These are phyloP conservation scores for Coleophora deauratella DNA, from an alignment of 2,888 invertebrate genomes.

Conservation along the genomic window DNA sequence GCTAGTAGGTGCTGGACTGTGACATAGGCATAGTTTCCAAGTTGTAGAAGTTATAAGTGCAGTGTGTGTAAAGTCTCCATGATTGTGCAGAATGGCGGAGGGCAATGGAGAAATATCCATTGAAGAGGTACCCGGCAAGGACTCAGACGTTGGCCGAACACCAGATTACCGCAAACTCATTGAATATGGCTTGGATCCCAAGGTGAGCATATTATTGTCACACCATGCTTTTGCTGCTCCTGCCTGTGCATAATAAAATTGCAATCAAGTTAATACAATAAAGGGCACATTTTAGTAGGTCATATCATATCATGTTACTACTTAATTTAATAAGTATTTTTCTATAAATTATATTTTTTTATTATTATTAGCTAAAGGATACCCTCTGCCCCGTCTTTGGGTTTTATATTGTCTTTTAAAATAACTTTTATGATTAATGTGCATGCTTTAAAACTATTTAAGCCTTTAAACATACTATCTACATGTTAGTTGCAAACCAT, in stretches of 20 bases:
- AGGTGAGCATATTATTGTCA: constrained; percentile 67
- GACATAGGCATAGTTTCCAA: not conserved
- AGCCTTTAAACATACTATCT: too few species aligned
- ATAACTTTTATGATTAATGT: too few species aligned
- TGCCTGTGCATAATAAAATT: not conserved
- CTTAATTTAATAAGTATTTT: too few species aligned
- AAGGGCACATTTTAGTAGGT: too few species aligned
- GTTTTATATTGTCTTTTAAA: too few species aligned
- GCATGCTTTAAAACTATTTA: too few species aligned
- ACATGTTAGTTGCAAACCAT: not conserved
- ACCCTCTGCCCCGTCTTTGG: too few species aligned
- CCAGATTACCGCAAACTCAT: constrained; percentile 96
- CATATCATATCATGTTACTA: too few species aligned
- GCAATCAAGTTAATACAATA: not conserved
- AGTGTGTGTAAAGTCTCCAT: constrained; percentile 53
- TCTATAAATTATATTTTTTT: too few species aligned
- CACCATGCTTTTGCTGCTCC: not conserved
- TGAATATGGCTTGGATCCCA: constrained; percentile 96
- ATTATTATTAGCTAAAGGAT: too few species aligned
- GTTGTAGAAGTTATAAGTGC: constrained; percentile 30
- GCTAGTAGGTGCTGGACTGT: constrained; percentile 25
- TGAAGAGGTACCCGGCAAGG: constrained; percentile 81
- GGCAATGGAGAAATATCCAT: constrained; percentile 88
- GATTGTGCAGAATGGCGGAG: constrained; percentile 85
- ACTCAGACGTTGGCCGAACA: constrained; percentile 81